Evolutionary conservation across 2,888 invertebrate species (phyloP).

Genomic region (Drosophila lacicola): DNA sequence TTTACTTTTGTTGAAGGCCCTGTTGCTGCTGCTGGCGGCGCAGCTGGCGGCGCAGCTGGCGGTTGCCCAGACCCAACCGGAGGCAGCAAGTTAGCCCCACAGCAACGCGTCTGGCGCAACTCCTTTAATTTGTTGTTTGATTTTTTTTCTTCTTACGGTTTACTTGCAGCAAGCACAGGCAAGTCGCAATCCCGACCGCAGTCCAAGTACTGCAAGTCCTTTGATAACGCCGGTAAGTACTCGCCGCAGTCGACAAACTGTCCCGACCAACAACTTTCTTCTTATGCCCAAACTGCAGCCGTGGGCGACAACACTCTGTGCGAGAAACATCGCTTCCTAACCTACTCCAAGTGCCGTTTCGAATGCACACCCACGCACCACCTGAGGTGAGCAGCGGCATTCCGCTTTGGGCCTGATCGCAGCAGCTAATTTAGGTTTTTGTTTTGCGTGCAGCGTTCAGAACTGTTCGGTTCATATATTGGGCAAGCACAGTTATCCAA

Average conservation of each 20-base stretch:
- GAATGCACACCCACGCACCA: background rate
- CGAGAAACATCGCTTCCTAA: background rate
- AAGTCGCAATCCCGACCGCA: constrained; percentile 5
- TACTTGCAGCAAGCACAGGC: constrained; percentile 14
- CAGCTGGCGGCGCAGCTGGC: background rate
- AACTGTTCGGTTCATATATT: background rate
- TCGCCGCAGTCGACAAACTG: background rate
- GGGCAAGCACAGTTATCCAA: constrained; percentile 1
- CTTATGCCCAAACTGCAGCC: constrained; percentile 6
- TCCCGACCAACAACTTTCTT: too few relatives aligned
- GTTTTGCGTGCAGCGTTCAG: background rate
- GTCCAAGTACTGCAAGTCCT: constrained; percentile 28
- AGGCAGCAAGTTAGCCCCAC: constrained; percentile 19
- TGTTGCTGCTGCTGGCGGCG: constrained; percentile 18
- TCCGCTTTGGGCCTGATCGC: background rate
- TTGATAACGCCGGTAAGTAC: constrained; percentile 21
- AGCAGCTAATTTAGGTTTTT: background rate
- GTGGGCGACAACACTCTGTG: background rate
- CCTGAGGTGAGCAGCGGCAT: background rate
- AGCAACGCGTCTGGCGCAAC: constrained; percentile 6
- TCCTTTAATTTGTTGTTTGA: background rate
- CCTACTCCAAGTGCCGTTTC: constrained; percentile 1
- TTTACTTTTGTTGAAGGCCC: constrained; percentile 53
- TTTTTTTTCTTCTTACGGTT: background rate
- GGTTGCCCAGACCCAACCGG: background rate